Percentiles rank a stretch among this genome's conserved stretches.
Evolutionary conservation across 2,113 vertebrate genomes (phyloP).

Genomic region (Protobothrops mucrosquamatus): DNA sequence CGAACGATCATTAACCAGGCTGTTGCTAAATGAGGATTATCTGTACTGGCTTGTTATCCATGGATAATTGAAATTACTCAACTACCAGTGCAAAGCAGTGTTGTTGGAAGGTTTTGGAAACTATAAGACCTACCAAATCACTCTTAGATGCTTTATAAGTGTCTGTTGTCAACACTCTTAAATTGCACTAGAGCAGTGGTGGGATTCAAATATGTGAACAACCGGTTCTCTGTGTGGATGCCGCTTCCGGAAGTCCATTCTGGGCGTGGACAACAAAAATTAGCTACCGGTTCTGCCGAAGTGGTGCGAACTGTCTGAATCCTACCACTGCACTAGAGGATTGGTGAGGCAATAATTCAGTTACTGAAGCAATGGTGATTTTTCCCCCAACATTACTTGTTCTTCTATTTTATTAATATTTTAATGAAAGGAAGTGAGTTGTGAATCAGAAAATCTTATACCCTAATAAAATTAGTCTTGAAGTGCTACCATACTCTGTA

Average conservation of each 20-base stretch:
- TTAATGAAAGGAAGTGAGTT: not conserved
- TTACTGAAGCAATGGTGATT: not conserved
- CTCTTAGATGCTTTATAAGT: not conserved
- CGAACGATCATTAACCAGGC: not conserved
- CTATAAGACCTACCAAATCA: not conserved
- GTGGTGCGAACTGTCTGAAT: no score
- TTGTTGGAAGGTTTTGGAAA: not conserved
- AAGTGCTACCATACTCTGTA: not conserved
- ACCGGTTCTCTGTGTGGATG: no score
- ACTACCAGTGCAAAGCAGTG: not conserved
- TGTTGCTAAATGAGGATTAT: not conserved
- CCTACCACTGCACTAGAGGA: not conserved
- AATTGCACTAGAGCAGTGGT: not conserved
- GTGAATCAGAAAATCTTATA: not conserved
- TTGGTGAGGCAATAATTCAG: not conserved
- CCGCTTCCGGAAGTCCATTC: no score
- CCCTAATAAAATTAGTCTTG: not conserved
- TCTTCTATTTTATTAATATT: not conserved
- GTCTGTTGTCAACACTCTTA: not conserved
- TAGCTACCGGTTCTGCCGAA: no score
- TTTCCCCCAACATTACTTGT: no score
- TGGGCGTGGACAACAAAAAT: no score
- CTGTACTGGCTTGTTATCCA: not conserved
- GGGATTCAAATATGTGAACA: no score
- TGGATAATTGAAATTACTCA: not conserved